Evolutionary conservation across 2,888 invertebrate genomes (phyloP).

Genomic region (Thereva nobilitata): DNA sequence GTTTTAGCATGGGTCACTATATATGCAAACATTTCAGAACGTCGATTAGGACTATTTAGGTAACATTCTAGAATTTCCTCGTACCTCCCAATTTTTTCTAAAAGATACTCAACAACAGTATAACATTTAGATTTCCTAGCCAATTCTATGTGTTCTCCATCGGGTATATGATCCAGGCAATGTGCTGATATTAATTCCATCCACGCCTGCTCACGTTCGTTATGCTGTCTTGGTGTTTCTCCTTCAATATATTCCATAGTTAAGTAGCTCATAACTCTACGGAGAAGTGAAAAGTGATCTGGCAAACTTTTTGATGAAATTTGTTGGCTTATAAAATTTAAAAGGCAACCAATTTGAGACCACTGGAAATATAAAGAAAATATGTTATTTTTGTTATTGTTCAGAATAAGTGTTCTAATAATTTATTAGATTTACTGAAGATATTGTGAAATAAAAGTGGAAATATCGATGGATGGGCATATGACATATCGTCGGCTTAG

Average conservation of each 20-base stretch:
- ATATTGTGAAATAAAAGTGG: no score
- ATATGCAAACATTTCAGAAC: slow-evolving; percentile 66
- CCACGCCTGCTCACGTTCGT: slow-evolving; percentile 75
- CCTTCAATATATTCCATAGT: slow-evolving; percentile 57
- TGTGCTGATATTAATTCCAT: slow-evolving; percentile 69
- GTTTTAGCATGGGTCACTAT: slow-evolving; percentile 59
- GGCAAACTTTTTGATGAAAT: slow-evolving; percentile 61
- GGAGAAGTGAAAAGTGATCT: slow-evolving; percentile 61
- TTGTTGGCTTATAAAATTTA: slow-evolving; percentile 69
- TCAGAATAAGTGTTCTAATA: neutral
- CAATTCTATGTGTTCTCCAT: slow-evolving; percentile 63
- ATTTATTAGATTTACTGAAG: no score
- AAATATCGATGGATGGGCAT: no score
- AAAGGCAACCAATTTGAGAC: slow-evolving; percentile 64
- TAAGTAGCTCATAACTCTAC: slow-evolving; percentile 66
- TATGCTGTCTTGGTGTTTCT: slow-evolving; percentile 60
- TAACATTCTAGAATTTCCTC: slow-evolving; percentile 71
- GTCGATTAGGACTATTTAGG: slow-evolving; percentile 65
- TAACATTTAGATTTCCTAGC: slow-evolving; percentile 71
- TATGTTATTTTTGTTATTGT: neutral
- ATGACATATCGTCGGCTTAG: no score
- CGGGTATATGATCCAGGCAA: slow-evolving; percentile 64
- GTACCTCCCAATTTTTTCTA: slow-evolving; percentile 66
- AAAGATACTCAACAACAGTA: slow-evolving; percentile 71
- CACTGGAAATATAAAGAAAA: slow-evolving; percentile 48